These are phyloP conservation scores for Hydrocynus forskahlii DNA, from an alignment of 2,797 vertebrate genomes.

Conservation along the genomic window DNA sequence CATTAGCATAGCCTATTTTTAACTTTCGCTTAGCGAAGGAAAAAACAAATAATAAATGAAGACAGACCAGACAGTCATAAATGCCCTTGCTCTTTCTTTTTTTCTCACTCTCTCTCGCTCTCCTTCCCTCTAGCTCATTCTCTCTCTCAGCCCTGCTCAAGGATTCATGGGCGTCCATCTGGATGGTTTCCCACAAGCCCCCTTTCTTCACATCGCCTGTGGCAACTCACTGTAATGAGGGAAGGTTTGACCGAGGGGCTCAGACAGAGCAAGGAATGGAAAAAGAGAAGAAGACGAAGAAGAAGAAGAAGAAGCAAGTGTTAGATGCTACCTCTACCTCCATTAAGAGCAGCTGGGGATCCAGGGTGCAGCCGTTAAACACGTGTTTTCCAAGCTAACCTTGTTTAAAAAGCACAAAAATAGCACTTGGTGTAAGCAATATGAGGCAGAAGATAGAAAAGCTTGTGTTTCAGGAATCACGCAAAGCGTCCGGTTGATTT, in stretches of 20 bases:
- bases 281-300: not conserved
- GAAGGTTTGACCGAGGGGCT: not conserved
- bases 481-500: not conserved
- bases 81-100: slow-evolving; percentile 31
- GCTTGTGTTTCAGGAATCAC: not conserved
- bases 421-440: slow-evolving; percentile 1
- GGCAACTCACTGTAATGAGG: slow-evolving; percentile 29
- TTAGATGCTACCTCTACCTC: not conserved
- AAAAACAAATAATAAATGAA: slow-evolving; percentile 24
- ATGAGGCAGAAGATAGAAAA: not conserved
- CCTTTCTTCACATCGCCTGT: slow-evolving; percentile 25
- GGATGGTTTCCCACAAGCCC: slow-evolving; percentile 19
- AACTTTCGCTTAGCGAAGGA: slow-evolving; percentile 1
- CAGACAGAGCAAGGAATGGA: slow-evolving; percentile 4
- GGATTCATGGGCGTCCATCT: slow-evolving; percentile 40
- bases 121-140: not conserved
- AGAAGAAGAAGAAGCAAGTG: slow-evolving; percentile 7
- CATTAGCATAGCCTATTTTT: slow-evolving; percentile 25
- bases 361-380: not conserved
- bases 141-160: slow-evolving; percentile 7
- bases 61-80: not conserved
- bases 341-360: slow-evolving; percentile 7
- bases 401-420: slow-evolving; percentile 20
- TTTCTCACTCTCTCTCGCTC: not conserved
- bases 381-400: slow-evolving; percentile 2